Percentiles rank a stretch among this genome's conserved stretches.
Conservation (phyloP, 2,888 invertebrate genomes). For the Panzeria rudis region DNA sequence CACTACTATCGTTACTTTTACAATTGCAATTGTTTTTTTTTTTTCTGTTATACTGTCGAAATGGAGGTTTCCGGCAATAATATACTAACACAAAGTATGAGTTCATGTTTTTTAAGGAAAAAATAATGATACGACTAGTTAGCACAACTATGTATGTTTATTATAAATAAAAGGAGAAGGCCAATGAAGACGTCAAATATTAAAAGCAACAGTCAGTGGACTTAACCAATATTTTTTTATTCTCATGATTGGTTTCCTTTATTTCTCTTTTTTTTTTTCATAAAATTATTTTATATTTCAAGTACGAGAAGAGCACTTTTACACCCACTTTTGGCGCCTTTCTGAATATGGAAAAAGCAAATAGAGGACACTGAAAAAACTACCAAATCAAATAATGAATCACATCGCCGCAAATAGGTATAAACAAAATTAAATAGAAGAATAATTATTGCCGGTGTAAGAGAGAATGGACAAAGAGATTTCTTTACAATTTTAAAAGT, state of each 20-base stretch:
- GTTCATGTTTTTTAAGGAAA: conserved; percentile 26
- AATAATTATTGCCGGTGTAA: neutral
- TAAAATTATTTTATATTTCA: neutral
- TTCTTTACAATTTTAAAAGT: conserved; percentile 4
- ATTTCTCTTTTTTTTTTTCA: neutral
- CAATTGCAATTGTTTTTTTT: conserved; percentile 12
- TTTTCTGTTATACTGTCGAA: conserved; percentile 2
- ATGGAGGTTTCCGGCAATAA: conserved; percentile 36
- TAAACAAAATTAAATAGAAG: neutral
- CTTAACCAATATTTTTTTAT: conserved; percentile 42
- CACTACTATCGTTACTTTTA: neutral
- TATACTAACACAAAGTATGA: conserved; percentile 17
- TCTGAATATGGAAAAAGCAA: conserved; percentile 6
- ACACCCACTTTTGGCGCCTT: neutral
- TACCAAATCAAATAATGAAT: conserved; percentile 56
- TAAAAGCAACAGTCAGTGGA: conserved; percentile 30
- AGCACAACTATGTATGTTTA: conserved; percentile 11
- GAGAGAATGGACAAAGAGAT: neutral
- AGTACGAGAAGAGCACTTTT: neutral
- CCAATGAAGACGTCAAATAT: conserved; percentile 4
- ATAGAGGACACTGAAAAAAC: conserved; percentile 38
- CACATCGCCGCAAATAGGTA: conserved; percentile 9
- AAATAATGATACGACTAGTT: conserved; percentile 25
- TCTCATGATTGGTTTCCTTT: neutral
- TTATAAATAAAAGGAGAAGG: conserved; percentile 43